Base-by-base conservation (phyloP, 2,888 invertebrate genomes). In the Clusia tigrina region DNA sequence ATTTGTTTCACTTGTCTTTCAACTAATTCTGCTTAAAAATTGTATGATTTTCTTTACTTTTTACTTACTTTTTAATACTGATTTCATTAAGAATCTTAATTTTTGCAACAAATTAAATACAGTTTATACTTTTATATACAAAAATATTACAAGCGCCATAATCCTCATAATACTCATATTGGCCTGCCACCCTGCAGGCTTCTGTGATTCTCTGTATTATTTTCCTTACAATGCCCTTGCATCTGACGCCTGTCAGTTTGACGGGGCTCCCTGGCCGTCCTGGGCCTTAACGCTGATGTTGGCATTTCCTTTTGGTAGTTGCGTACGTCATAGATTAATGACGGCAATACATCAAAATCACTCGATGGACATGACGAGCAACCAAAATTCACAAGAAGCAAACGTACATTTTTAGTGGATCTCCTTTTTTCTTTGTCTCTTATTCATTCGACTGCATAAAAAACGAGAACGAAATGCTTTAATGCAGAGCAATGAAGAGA, bases 241-340 rank as follows among this genome's bases (percentile, higher is more conserved):
- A 61, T 57, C 57, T 62, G 60, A 59, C 54, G 52, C 18, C 26
- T 17, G 32, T 48, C 18, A 26, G 60, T 46, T 17, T 57, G 58
- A 63, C 57, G n/a, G n/a, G 23, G 46, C 23, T 48, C 24, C 12
- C 38, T 56, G 42, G 46, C 53, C 23, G 26, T 68, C 69, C 67
- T 54, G 37, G 78, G 77, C 74, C 72, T 75, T 78, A 76, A 75
- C 75, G 75, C 78, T 65, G 65, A 65, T 77, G 76, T 74, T 76
- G 76, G 76, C 76, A 77, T 78, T 76, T 76, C 76, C 78, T 76
- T 76, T n/a, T 77, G 80, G 78, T 78, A 84, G 83, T 81, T 83
- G 82, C 81, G 82, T 81, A 82, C 83, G 84, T 83, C 83, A 83
- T 83, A 84, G 84, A 84, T 84, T 84, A 84, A 84, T 84, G 84